Evolutionary conservation across 2,113 vertebrate species (phyloP).

Genomic region (Pedionomus torquatus): DNA sequence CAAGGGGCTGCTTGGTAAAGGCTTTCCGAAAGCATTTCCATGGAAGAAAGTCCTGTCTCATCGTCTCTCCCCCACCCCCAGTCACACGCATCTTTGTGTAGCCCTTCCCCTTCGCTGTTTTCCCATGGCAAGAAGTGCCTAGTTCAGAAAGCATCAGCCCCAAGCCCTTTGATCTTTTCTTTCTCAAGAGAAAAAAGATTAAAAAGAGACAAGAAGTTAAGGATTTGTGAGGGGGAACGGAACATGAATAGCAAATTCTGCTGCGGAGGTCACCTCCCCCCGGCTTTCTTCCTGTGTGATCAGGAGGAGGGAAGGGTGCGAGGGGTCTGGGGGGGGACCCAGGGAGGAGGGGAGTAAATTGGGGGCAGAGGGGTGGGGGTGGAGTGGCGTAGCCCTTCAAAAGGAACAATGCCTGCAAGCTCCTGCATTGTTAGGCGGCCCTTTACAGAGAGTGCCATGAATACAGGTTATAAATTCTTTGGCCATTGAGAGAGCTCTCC

Average conservation of each 20-base stretch:
- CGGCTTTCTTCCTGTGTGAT: slow-evolving; percentile 63
- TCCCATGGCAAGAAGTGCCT: slow-evolving; percentile 59
- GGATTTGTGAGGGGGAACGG: slow-evolving; percentile 60
- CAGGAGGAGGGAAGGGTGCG: slow-evolving; percentile 23
- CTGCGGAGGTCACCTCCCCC: slow-evolving; percentile 35
- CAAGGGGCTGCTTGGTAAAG: neutral
- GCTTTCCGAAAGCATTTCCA: neutral
- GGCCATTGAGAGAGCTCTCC: slow-evolving; percentile 52
- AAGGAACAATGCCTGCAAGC: slow-evolving; percentile 56
- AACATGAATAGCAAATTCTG: slow-evolving; percentile 66
- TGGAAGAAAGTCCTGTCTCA: neutral
- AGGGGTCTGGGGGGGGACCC: slow-evolving; percentile 7
- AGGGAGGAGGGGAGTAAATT: slow-evolving; percentile 61
- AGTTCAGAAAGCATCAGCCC: slow-evolving; percentile 65
- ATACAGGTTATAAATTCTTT: slow-evolving; percentile 74
- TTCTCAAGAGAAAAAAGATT: slow-evolving; percentile 68
- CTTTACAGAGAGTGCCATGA: slow-evolving; percentile 59
- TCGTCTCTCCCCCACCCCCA: neutral
- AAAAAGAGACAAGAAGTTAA: slow-evolving; percentile 70
- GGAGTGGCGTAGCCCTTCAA: slow-evolving; percentile 38
- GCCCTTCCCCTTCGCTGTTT: neutral
- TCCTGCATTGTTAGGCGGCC: slow-evolving; percentile 39
- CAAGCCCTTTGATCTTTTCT: slow-evolving; percentile 65
- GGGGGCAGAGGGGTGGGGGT: slow-evolving; percentile 46
- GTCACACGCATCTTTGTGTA: slow-evolving; percentile 17